Base-by-base conservation (phyloP, 2,797 vertebrate species). In the Zonotrichia albicollis region DNA sequence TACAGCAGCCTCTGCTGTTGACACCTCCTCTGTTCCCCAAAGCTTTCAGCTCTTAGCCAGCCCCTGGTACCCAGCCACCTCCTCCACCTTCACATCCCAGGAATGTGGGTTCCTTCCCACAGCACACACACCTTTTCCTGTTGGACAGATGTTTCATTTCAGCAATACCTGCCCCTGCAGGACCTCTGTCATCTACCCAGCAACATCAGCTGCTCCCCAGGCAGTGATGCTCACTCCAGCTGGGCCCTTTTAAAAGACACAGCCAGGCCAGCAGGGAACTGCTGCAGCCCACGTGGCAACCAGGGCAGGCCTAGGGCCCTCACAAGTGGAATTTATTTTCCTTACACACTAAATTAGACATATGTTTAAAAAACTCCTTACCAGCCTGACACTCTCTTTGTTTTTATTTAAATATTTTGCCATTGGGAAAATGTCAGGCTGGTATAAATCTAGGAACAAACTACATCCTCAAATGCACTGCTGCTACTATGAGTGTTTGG, bases 111-210 rank as follows among this genome's bases (percentile, higher is more conserved):
- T n/a, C 62, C 62, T 46, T 61, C 68, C 64, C 21, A 2, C 21
- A 2, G 1, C 4, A 0, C 14, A 9, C 0, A 0, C 38, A 23
- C 48, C 30, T 51, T 67, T 32, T 55, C 17, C 68, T 38, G 17
- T 20, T 43, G 51, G 55, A 40, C 38, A 72, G 58, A 17, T 1
- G 0, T 54, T 89, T 54, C 12, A 23, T 43, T 82, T 62, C 79
- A 77, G 72, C 55, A 61, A 25, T 40, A 51, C 30, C 72, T 60
- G 64, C 82, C 84, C 32, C 87, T 55, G 36, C 29, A 57, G 34
- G 45, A 12, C 27, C 23, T 18, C 29, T 81, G 62, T 34, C 77
- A 61, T 9, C 36, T 22, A 8, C 67, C 11, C 60, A 21, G 30
- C 40, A 15, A 10, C 30, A 29, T 43, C 75, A 14, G 23, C 60